Evolutionary conservation across 2,888 invertebrate genomes (phyloP), one percentile per base, ranked within the genome.

Genomic region (Drosophila silvestris): DNA sequence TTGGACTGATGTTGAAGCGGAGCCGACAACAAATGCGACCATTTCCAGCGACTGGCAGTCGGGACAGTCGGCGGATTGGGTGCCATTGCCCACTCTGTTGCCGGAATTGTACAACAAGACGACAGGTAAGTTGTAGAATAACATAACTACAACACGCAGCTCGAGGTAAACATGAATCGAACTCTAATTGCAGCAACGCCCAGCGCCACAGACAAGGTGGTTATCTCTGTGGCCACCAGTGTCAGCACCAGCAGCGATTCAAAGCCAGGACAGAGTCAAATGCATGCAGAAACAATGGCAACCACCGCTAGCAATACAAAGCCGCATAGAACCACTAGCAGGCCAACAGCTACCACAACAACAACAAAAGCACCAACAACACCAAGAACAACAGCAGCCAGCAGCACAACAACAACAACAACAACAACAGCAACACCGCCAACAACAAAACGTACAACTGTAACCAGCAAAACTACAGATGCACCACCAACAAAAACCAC

Each of bases 1-100:
- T 5, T 95, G 95, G 95, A 94, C 95, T 3, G 92, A 92, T 26
- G 93, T 93, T 37, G 92, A 94, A 16, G 94, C 94, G 4, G 91
- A 92, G 50, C 92, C 91, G 22, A 81, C 78, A 3, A 86, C 90
- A 5, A 89, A 91, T 62, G 85, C 90, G 62, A 81, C 89, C 73
- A 77, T 84, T 59, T 71, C 85, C 68, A 77, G 82, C 70, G 58
- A 94, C 92, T 92, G 59, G 94, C 94, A 91, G 64, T 87, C 91
- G 5, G 84, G 77, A 33, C 87, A 91, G 28, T 70, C 89, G 0
- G 74, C 92, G 0, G 92, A 92, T 59, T 93, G 93, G 93, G 82
- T 93, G 28, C 91, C 92, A 58, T 77, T 92, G 37, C 84, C 92
- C 62, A 93, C 92, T 28, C 85, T 91, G 41, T 79, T 79, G 37